phyloP scores from a whole-genome alignment of 1,140 invertebrate species.

The Melitaea cinxia region DNA sequence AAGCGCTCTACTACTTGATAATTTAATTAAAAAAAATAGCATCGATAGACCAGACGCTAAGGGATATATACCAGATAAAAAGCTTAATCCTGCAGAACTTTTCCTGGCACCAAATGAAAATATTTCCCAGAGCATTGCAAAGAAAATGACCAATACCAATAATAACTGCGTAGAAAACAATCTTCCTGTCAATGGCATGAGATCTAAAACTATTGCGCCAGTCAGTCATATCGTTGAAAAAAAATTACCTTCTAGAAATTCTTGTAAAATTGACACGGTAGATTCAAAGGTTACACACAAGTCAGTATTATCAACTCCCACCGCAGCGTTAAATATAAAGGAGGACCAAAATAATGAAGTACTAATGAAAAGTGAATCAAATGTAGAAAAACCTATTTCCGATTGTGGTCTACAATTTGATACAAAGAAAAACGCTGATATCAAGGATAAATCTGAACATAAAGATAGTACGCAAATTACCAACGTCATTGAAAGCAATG shows the following conservation, averaged over 20 bases:
- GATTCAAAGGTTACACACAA: conserved; percentile 72
- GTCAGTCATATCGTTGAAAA: conserved; percentile 67
- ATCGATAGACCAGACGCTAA: conserved; percentile 77
- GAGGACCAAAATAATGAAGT: conserved; percentile 46
- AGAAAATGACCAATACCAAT: conserved; percentile 76
- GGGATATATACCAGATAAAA: conserved; percentile 60
- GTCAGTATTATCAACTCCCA: conserved; percentile 72
- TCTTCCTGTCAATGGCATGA: conserved; percentile 58
- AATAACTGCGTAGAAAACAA: conserved; percentile 82
- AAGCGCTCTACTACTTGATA: conserved; percentile 79
- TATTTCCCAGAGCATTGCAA: conserved; percentile 53
- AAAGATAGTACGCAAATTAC: conserved; percentile 42
- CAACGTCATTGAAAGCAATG: conserved; percentile 17
- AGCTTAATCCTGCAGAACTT: conserved; percentile 71
- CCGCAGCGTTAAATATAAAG: conserved; percentile 53
- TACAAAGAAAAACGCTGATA: conserved; percentile 24
- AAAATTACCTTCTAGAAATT: conserved; percentile 70
- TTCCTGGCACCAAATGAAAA: conserved; percentile 68
- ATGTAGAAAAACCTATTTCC: conserved; percentile 35
- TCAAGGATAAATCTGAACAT: conserved; percentile 43
- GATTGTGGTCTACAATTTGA: conserved; percentile 33
- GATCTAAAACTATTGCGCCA: conserved; percentile 70
- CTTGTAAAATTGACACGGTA: conserved; percentile 67
- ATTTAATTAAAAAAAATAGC: conserved; percentile 82
- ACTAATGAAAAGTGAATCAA: conserved; percentile 37